A percentile compares a stretch with the other conserved stretches of the same genome.
These are phyloP conservation scores for Oscheius sp. DNA, from an alignment of 2,888 invertebrate species.

Conservation along the genomic window DNA sequence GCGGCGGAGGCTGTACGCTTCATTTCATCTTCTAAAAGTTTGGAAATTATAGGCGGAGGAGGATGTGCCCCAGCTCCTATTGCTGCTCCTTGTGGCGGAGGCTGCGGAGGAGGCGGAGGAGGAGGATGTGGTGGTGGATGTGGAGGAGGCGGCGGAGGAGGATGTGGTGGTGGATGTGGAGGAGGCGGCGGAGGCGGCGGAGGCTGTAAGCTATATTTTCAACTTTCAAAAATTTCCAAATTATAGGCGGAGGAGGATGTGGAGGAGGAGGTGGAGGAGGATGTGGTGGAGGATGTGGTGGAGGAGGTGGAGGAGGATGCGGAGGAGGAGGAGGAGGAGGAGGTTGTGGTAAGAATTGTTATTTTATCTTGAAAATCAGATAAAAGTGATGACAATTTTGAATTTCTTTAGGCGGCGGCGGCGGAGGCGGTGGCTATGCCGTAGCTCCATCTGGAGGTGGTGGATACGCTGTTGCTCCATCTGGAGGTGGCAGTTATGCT, in stretches of 20 bases:
- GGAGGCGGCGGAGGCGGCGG: slow-evolving; percentile 27
- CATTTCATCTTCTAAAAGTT: background rate
- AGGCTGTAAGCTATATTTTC: background rate
- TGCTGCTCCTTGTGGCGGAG: background rate
- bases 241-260: no score
- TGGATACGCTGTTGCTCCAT: slow-evolving; percentile 27
- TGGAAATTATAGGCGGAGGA: slow-evolving; percentile 4
- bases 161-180: slow-evolving; percentile 37
- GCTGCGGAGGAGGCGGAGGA: background rate
- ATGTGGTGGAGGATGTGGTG: no score
- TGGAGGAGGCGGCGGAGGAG: slow-evolving; percentile 12
- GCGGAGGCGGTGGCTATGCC: slow-evolving; percentile 32
- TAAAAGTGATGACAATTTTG: slow-evolving; percentile 23
- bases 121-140: slow-evolving; percentile 26
- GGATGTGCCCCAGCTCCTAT: slow-evolving; percentile 4
- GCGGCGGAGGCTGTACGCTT: background rate
- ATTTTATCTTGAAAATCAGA: slow-evolving; percentile 14
- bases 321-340: no score
- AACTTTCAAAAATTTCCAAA: no score
- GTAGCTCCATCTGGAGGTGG: slow-evolving; percentile 42
- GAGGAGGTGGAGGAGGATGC: no score
- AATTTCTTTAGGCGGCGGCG: slow-evolving; percentile 4
- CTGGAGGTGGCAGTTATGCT: slow-evolving; percentile 25
- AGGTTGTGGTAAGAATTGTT: no score
- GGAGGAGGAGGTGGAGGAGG: no score